phyloP scores from a whole-genome alignment of 2,113 vertebrate species.

The Tiliqua scincoides region DNA sequence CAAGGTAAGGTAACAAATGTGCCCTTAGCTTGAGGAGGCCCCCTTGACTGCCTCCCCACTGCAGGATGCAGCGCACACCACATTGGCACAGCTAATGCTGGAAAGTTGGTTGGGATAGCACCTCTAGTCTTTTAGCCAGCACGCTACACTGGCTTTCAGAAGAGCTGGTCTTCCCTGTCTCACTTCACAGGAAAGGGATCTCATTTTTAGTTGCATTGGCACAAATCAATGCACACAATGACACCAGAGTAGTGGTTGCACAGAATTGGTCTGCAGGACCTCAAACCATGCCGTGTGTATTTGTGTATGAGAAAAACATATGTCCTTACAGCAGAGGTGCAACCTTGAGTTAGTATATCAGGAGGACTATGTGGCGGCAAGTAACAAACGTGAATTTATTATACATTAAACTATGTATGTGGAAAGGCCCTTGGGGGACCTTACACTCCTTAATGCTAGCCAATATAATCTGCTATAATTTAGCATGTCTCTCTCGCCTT shows the following conservation, averaged over 20 bases:
- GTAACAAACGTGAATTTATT: slow-evolving; percentile 5
- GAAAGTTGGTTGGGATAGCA: too few relatives aligned
- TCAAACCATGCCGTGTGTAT: background rate
- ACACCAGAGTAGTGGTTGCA: background rate
- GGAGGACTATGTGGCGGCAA: background rate
- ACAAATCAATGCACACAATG: background rate
- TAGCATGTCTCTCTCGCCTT: background rate
- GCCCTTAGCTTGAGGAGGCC: too few relatives aligned
- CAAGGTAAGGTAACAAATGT: too few relatives aligned
- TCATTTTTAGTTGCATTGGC: background rate
- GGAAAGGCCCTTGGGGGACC: background rate
- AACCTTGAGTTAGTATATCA: background rate
- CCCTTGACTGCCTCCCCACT: too few relatives aligned
- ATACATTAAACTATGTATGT: slow-evolving; percentile 1
- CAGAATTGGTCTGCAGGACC: background rate
- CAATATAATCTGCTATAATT: background rate
- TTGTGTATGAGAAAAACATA: background rate
- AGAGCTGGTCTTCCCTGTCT: background rate
- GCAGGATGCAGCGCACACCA: too few relatives aligned
- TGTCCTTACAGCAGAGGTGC: background rate
- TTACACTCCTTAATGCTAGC: background rate
- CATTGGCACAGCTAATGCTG: too few relatives aligned
- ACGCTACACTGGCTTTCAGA: too few relatives aligned
- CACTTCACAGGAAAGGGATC: background rate
- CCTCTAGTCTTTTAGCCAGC: too few relatives aligned